phyloP scores from a whole-genome alignment of 2,113 vertebrate species.

The Eidolon helvum region DNA sequence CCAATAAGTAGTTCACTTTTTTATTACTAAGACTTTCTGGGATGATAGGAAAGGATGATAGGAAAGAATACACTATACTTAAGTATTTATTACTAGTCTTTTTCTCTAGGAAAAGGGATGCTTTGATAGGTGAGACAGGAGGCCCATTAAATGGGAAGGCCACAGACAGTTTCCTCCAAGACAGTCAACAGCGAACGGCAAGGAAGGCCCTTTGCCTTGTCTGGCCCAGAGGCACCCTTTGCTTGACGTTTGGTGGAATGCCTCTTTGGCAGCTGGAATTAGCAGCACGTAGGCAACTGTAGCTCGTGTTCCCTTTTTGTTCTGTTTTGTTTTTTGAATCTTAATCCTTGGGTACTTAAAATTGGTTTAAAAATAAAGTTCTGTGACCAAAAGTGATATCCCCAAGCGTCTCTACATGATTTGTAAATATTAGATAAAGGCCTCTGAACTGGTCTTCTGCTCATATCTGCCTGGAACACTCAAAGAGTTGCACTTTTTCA shows the following conservation, averaged over 20 bases:
- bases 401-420: background rate
- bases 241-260: background rate
- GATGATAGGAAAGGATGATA: background rate
- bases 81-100: slow-evolving; percentile 63
- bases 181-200: background rate
- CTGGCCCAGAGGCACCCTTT: background rate
- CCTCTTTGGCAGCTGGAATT: background rate
- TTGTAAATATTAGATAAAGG: background rate
- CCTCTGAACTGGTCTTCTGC: background rate
- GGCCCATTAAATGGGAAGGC: background rate
- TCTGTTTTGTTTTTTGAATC: background rate
- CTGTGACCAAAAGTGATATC: slow-evolving; percentile 22
- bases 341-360: slow-evolving; percentile 27
- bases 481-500: background rate
- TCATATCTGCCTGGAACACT: background rate
- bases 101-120: slow-evolving; percentile 45
- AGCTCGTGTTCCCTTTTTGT: background rate
- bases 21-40: slow-evolving; percentile 6
- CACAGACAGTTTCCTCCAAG: background rate
- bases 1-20: background rate
- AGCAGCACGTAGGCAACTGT: background rate
- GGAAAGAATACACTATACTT: background rate
- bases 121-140: background rate
- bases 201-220: background rate
- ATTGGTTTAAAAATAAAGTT: slow-evolving; percentile 66